These are phyloP conservation scores for Rhinella marina DNA, from an alignment of 2,797 vertebrate species.

Conservation along the genomic window DNA sequence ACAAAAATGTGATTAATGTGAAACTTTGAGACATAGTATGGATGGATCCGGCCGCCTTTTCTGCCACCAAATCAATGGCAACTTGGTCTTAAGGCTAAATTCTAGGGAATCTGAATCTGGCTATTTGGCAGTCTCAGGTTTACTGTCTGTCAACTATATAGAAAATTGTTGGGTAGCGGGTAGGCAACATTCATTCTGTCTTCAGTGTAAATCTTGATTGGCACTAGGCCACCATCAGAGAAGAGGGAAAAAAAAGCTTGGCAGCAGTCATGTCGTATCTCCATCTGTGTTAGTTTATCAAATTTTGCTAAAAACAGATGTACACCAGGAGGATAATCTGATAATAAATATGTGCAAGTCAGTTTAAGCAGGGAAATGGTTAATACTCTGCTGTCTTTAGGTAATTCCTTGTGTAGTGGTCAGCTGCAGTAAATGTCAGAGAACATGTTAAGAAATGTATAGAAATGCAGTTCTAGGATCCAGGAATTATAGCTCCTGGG, in stretches of 20 bases:
- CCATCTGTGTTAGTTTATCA: background rate
- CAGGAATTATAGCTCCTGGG: background rate
- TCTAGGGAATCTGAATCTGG: background rate
- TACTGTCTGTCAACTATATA: background rate
- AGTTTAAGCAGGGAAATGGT: background rate
- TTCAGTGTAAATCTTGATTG: background rate
- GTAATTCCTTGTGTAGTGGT: background rate
- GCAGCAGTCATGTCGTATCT: background rate
- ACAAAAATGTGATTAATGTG: too few relatives aligned
- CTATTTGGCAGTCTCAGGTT: background rate
- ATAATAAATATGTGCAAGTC: background rate
- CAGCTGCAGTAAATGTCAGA: constrained; percentile 5
- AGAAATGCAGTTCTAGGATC: background rate
- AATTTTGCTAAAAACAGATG: background rate
- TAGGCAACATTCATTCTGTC: background rate
- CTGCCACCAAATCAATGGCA: too few relatives aligned
- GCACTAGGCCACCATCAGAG: background rate
- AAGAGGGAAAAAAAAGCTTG: background rate
- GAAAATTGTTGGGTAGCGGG: background rate
- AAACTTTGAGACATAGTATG: too few relatives aligned
- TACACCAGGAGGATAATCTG: background rate
- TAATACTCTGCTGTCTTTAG: background rate
- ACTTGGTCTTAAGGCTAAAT: too few relatives aligned
- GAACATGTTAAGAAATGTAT: constrained; percentile 11
- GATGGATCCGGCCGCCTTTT: too few relatives aligned